Evolutionary conservation across 2,888 invertebrate genomes (phyloP), one percentile per base, ranked within the genome.

Genomic region (Pollenia labialis): DNA sequence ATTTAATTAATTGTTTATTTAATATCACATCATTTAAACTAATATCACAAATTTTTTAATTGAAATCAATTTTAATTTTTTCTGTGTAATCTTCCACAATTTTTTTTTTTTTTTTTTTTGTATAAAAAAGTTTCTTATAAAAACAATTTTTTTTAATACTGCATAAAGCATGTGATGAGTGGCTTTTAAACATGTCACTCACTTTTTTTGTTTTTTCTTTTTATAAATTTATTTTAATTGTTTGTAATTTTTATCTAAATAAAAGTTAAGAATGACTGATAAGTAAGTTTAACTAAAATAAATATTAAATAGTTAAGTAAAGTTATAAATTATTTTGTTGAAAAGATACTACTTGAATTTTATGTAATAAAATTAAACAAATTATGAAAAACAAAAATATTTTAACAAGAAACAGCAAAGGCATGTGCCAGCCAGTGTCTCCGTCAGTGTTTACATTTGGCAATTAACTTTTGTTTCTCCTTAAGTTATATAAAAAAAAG

Each of bases 181-280:
- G 50, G 56, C 69, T 75, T 80, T 74, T 81, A 79, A 85, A 85
- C 54, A 75, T 80, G 86, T 86, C 86, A 86, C 80, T 86, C 81
- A 76, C 50, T 66, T 72, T 62, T 4, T 23, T 23, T 2, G 1
- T 23, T 1, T 23, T 23, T 23, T 75, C 44, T 32, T 54, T 58
- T 40, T 50, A 0, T 32, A 32, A 32, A 62, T 77, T 77, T 84
- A 58, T 50, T 54, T 18, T 76, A 40, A 10, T 44, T 77, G 50
- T 40, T 74, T 66, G 56, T 81, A 62, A 50, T 68, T 62, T 81
- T 85, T 81, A 81, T 77, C 81, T 76, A 54, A 81, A 44, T 54
- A 66, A 56, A 83, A 50, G 16, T 60, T 23, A 56, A 60, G 44
- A 85, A 44, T 66, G 40, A 16, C 44, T 66, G 81, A 66, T 50